Percentiles rank a stretch among this genome's conserved stretches.
These are phyloP conservation scores for Rhinichthys klamathensis DNA, from an alignment of 2,113 vertebrate genomes.

Conservation along the genomic window DNA sequence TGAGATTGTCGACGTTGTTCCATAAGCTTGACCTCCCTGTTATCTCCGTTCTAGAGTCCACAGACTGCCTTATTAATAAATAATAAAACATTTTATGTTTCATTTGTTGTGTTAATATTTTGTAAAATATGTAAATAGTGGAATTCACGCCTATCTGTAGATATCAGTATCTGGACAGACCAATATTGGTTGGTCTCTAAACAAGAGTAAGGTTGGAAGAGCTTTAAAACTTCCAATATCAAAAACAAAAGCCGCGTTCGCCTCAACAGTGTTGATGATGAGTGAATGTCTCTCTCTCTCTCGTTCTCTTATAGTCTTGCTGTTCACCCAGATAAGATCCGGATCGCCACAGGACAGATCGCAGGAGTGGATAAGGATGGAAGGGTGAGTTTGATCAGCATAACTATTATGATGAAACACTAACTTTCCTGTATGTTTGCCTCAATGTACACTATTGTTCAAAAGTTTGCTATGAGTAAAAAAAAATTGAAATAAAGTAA, in stretches of 20 bases:
- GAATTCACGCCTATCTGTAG: neutral
- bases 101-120: neutral
- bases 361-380: slow-evolving; percentile 99
- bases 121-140: neutral
- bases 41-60: no score
- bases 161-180: neutral
- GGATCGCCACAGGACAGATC: slow-evolving; percentile 97
- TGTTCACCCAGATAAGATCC: slow-evolving; percentile 97
- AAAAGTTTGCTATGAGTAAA: neutral
- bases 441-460: neutral
- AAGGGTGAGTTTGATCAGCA: slow-evolving; percentile 80
- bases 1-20: no score
- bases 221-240: neutral
- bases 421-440: neutral
- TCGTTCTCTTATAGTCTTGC: slow-evolving; percentile 83
- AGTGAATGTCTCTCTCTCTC: neutral
- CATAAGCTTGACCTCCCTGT: no score
- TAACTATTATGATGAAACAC: neutral
- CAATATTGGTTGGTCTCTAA: neutral
- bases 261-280: neutral
- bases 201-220: neutral
- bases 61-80: no score
- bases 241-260: neutral
- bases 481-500: neutral
- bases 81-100: no score